phyloP scores from a whole-genome alignment of 2,113 vertebrate species.

The Patagioenas fasciata region DNA sequence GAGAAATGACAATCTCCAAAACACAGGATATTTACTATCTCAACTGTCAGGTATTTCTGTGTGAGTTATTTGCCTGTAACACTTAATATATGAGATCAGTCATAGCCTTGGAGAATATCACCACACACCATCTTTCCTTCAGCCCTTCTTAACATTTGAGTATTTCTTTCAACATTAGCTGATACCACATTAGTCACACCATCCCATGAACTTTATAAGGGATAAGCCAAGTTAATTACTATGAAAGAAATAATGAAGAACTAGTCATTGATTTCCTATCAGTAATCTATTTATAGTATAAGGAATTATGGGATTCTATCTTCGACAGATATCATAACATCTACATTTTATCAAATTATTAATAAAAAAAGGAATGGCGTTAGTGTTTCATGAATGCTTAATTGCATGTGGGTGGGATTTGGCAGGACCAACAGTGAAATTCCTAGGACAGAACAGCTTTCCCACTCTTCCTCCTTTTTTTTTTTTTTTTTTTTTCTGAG shows the following conservation, averaged over 20 bases:
- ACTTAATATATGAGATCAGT: neutral
- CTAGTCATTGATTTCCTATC: neutral
- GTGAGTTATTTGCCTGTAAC: neutral
- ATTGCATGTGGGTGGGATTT: neutral
- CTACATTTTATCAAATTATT: neutral
- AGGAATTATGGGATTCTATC: too few species aligned
- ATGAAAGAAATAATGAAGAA: neutral
- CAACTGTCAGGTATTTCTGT: neutral
- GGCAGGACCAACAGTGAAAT: neutral
- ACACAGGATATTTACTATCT: neutral
- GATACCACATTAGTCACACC: accelerated
- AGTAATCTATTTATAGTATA: neutral
- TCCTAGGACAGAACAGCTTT: neutral
- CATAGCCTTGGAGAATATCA: neutral
- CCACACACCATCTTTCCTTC: neutral
- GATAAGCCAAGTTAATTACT: neutral
- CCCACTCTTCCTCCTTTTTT: neutral
- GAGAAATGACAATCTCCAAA: neutral
- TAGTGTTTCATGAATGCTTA: neutral
- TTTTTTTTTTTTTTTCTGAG: neutral
- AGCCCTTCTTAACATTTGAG: neutral
- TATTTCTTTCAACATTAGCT: neutral
- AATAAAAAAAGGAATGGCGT: neutral
- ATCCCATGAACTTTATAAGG: neutral
- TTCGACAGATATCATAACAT: neutral